Conservation (phyloP, 2,888 invertebrate species). For the Drosophila mercatorum region DNA sequence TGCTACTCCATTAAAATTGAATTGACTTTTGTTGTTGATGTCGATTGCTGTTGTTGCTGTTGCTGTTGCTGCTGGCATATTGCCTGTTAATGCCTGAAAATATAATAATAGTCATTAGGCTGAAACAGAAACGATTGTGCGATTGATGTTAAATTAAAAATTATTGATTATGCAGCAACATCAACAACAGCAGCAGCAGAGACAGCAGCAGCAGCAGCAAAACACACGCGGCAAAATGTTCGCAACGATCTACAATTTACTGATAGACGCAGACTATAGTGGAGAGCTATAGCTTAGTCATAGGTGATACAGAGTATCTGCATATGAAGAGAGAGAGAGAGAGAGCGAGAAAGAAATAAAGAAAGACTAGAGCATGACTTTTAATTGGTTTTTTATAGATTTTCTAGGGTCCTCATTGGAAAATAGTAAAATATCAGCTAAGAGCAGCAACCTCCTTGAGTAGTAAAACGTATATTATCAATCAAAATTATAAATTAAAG, state of each 20-base stretch:
- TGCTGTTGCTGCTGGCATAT: conserved; percentile 38
- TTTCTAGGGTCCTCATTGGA: no score
- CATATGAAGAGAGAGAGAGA: no score
- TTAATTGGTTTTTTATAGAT: no score
- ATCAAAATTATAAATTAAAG: no score
- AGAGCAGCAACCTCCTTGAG: no score
- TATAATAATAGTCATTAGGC: conserved; percentile 75
- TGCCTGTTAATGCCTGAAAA: conserved; percentile 70
- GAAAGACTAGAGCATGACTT: no score
- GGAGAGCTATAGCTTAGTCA: not conserved
- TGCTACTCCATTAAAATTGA: conserved; percentile 80
- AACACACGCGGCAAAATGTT: conserved; percentile 55
- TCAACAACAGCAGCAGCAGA: not conserved
- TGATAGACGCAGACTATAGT: not conserved
- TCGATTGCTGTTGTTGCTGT: conserved; percentile 24
- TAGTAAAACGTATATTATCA: no score
- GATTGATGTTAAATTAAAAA: conserved; percentile 78
- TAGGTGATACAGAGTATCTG: no score
- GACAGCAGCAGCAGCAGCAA: not conserved
- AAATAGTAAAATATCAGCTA: no score
- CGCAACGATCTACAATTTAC: conserved; percentile 1
- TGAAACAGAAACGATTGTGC: conserved; percentile 73
- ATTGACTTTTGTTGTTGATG: conserved; percentile 56
- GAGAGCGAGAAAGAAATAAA: no score
- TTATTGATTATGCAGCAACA: conserved; percentile 67